Percentiles rank a stretch among this genome's conserved stretches.
Evolutionary conservation across 2,888 invertebrate genomes (phyloP).

Genomic region (Tuberolachnus salignus): DNA sequence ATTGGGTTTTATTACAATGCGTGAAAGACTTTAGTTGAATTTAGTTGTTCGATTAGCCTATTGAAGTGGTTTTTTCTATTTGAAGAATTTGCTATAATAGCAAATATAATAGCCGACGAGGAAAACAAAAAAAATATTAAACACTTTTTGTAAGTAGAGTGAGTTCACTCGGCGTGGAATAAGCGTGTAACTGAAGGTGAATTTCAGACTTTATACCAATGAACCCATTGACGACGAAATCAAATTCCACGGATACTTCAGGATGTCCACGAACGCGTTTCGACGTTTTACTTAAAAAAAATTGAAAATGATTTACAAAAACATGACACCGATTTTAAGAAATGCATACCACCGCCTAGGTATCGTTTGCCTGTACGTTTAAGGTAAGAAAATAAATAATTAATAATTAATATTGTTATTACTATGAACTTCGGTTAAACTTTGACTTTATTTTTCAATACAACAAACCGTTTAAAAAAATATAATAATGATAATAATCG

Average conservation of each 20-base stretch:
- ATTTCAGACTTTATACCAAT: background rate
- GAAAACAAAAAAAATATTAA: background rate
- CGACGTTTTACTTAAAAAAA: background rate
- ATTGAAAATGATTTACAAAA: background rate
- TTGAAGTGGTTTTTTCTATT: conserved; percentile 11
- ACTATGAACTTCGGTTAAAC: background rate
- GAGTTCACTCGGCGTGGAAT: conserved; percentile 5
- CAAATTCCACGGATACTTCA: background rate
- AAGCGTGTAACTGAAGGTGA: background rate
- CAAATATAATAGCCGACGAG: background rate
- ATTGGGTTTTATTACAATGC: too few species aligned
- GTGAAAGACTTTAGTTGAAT: background rate
- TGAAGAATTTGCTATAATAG: background rate
- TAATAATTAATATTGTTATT: background rate
- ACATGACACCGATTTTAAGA: background rate
- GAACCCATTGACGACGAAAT: background rate
- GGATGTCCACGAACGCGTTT: background rate
- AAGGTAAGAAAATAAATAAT: conserved; percentile 5
- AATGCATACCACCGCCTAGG: too few species aligned
- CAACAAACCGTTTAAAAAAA: too few species aligned
- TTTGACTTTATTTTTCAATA: too few species aligned
- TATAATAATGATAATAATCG: too few species aligned
- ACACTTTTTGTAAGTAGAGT: background rate
- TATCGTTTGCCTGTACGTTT: background rate
- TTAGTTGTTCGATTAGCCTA: background rate